A percentile compares a stretch with the other conserved stretches of the same genome.
Evolutionary conservation across 2,113 vertebrate species (phyloP).

Genomic region (Protobothrops mucrosquamatus): DNA sequence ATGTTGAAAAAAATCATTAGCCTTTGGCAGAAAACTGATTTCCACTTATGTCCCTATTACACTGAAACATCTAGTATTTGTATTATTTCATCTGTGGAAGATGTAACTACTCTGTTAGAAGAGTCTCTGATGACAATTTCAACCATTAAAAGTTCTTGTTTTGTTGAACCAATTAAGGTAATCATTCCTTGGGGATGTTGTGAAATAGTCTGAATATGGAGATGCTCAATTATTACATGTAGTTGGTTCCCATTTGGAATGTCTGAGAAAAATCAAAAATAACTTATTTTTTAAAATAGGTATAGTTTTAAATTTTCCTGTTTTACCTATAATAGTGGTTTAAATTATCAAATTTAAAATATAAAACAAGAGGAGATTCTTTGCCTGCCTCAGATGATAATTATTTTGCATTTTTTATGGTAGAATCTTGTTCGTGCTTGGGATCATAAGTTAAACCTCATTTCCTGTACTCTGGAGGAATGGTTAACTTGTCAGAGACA

Average conservation of each 20-base stretch:
- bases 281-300: not conserved
- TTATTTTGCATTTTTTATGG: conserved; percentile 15
- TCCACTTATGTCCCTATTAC: conserved; percentile 58
- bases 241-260: not conserved
- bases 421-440: conserved; percentile 65
- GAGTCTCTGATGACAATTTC: conserved; percentile 65
- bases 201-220: not conserved
- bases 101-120: conserved; percentile 61
- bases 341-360: not conserved
- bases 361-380: not conserved
- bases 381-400: not conserved
- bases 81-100: conserved; percentile 65
- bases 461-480: conserved; percentile 61
- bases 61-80: conserved; percentile 40
- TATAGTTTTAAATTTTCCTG: not conserved
- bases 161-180: conserved; percentile 66
- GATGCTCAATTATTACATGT: not conserved
- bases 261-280: not conserved
- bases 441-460: conserved; percentile 62
- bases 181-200: not conserved
- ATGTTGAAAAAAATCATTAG: conserved; percentile 61
- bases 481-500: conserved; percentile 69
- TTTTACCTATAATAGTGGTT: not conserved
- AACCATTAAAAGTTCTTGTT: conserved; percentile 65
- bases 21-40: conserved; percentile 62